Evolutionary conservation across 1,140 invertebrate genomes (phyloP).

Genomic region (Spodoptera litura): DNA sequence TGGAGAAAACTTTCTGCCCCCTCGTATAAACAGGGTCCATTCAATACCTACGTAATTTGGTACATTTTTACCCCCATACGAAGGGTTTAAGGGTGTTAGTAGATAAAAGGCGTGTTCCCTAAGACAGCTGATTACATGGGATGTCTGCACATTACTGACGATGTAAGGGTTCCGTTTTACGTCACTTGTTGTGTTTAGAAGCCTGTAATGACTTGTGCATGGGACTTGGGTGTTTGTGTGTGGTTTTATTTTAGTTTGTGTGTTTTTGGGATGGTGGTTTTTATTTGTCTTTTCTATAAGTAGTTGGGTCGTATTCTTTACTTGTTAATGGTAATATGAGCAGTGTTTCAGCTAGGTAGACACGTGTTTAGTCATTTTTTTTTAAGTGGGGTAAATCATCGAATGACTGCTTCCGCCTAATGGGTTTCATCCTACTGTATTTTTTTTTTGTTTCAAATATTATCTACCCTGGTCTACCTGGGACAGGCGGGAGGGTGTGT

Average conservation of each 20-base stretch:
- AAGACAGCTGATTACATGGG: conserved; percentile 37
- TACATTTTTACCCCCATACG: conserved; percentile 10
- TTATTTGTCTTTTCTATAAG: background rate
- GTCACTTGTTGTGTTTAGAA: conserved; percentile 14
- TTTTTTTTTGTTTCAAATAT: no score
- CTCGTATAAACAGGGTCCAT: conserved; percentile 5
- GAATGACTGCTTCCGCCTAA: no score
- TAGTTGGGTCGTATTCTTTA: no score
- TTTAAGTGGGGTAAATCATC: no score
- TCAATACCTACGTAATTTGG: conserved; percentile 35
- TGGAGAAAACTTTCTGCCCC: background rate
- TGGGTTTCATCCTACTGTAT: no score
- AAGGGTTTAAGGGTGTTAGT: conserved; percentile 14
- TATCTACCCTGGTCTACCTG: no score
- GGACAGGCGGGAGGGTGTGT: no score
- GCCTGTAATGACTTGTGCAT: conserved; percentile 7
- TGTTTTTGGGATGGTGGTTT: background rate
- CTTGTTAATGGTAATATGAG: no score
- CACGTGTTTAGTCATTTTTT: no score
- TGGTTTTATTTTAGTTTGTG: background rate
- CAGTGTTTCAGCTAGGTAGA: no score
- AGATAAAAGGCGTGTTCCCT: conserved; percentile 29
- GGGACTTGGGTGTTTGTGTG: background rate
- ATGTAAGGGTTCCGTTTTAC: conserved; percentile 33
- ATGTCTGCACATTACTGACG: background rate